Conservation (phyloP, 2,113 vertebrate genomes). For the Spheniscus mendiculus region DNA sequence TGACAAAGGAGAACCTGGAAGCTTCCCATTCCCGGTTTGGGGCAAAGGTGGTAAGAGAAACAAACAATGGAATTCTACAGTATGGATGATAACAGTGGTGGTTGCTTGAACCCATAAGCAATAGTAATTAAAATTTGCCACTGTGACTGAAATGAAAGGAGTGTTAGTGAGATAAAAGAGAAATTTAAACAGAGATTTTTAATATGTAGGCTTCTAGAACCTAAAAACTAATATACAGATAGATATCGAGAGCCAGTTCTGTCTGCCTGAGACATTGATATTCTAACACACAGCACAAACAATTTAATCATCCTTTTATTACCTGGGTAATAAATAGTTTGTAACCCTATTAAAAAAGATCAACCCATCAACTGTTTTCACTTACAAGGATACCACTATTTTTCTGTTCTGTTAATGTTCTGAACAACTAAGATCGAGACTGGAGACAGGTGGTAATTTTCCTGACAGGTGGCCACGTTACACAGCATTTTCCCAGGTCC, state of each 20-base stretch:
- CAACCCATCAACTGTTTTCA: background rate
- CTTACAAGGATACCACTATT: background rate
- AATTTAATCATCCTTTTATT: background rate
- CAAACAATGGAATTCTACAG: background rate
- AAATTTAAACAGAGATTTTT: background rate
- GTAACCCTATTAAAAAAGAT: background rate
- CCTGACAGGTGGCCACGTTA: constrained; percentile 1
- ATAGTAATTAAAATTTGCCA: background rate
- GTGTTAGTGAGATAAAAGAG: background rate
- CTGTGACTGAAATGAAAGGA: background rate
- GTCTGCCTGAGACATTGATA: background rate
- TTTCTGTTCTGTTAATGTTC: background rate
- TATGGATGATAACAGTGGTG: background rate
- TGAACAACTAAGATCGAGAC: background rate
- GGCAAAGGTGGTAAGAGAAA: background rate
- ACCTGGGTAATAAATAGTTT: background rate
- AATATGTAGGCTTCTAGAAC: background rate
- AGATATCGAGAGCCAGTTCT: background rate
- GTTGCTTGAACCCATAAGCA: background rate
- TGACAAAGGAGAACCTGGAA: background rate
- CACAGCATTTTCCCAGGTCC: background rate
- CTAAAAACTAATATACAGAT: background rate
- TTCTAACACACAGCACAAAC: background rate
- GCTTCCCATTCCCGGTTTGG: background rate
- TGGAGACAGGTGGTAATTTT: constrained; percentile 6